Conservation (phyloP, 2,797 vertebrate genomes). For the Lepus oiostolus region DNA sequence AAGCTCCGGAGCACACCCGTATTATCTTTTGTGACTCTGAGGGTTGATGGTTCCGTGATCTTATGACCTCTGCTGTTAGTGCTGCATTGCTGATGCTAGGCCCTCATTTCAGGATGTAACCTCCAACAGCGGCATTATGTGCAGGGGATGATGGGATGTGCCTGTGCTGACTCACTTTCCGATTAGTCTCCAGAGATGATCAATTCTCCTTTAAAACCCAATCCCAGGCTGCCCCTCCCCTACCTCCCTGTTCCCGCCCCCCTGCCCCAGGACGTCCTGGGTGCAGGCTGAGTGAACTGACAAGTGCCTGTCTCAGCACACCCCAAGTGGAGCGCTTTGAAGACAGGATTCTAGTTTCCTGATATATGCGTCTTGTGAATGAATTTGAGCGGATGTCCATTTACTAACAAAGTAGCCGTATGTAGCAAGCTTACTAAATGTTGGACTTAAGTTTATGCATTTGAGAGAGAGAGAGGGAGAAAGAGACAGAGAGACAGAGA, state of each 20-base stretch:
- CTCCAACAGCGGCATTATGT: background rate
- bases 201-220: conserved; percentile 28
- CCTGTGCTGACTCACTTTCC: conserved; percentile 9
- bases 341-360: background rate
- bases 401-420: background rate
- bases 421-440: background rate
- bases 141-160: conserved; percentile 44
- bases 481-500: background rate
- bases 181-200: conserved; percentile 19
- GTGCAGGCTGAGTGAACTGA: background rate
- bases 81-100: background rate
- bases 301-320: background rate
- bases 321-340: background rate
- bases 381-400: no score
- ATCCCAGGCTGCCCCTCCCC: background rate
- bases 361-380: background rate
- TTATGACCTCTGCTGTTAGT: background rate
- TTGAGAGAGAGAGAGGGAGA: no score
- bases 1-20: conserved; percentile 1
- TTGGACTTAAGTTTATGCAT: background rate
- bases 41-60: conserved; percentile 49
- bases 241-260: background rate
- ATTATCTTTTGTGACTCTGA: conserved; percentile 58
- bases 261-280: background rate
- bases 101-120: background rate